A percentile compares a stretch with the other conserved stretches of the same genome.
These are phyloP conservation scores for Actinopyga echinites DNA, from an alignment of 53 echinoderm and acorn worm genomes.

Conservation along the genomic window DNA sequence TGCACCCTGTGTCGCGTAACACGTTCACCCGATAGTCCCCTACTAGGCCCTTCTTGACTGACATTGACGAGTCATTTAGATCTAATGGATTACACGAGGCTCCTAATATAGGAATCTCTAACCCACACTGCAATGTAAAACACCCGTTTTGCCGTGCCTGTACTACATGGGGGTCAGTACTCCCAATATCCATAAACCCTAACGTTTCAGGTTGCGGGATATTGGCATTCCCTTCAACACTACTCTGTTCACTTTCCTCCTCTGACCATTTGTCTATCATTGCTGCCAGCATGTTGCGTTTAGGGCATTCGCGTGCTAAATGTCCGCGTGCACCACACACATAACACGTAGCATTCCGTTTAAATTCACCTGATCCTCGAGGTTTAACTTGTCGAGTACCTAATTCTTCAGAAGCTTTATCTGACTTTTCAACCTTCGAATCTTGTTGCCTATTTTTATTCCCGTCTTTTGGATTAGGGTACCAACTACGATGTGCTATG, in stretches of 20 bases:
- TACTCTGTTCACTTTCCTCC: neutral
- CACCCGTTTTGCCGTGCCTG: neutral
- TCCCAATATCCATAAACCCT: neutral
- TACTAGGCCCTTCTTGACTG: neutral
- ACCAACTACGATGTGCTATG: constrained; percentile 42
- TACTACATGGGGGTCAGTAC: neutral
- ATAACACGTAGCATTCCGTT: neutral
- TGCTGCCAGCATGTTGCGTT: neutral
- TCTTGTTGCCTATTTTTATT: neutral
- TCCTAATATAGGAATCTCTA: too few relatives aligned
- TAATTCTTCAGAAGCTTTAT: too few relatives aligned
- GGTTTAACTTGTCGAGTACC: too few relatives aligned
- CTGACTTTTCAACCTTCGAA: neutral
- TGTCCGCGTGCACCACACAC: neutral
- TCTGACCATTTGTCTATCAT: neutral
- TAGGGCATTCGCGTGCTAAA: neutral
- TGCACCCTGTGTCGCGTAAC: neutral
- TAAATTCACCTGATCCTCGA: too few relatives aligned
- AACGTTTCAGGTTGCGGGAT: neutral
- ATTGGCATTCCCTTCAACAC: neutral
- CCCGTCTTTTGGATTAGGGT: neutral
- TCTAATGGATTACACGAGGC: neutral
- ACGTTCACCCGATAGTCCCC: neutral
- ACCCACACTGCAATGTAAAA: neutral
- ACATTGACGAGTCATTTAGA: neutral